A percentile compares a stretch with the other conserved stretches of the same genome.
These are phyloP conservation scores for Apostichopus japonicus DNA, from an alignment of 35 echinoderm and acorn worm genomes.

Conservation along the genomic window DNA sequence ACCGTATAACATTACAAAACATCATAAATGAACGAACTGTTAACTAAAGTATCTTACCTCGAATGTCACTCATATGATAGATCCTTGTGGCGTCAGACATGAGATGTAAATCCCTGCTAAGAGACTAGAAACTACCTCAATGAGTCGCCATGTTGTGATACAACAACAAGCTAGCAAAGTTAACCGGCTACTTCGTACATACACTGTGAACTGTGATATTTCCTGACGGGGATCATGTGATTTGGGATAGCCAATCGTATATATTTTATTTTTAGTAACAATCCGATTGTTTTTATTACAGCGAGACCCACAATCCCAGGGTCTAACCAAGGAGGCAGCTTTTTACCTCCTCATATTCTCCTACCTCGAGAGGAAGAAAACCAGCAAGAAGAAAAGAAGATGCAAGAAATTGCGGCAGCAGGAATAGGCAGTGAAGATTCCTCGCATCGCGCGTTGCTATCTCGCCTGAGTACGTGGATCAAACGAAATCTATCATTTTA, in stretches of 20 bases:
- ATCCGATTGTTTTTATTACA: constrained; percentile 58
- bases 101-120: constrained; percentile 24
- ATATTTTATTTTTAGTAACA: constrained; percentile 49
- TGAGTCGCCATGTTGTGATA: constrained; percentile 55
- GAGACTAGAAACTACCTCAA: background rate
- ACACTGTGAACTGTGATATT: constrained; percentile 60
- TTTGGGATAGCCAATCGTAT: constrained; percentile 18
- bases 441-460: background rate
- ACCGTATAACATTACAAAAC: background rate
- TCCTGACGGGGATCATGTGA: constrained; percentile 43
- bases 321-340: constrained; percentile 40
- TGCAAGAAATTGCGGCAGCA: constrained; percentile 16
- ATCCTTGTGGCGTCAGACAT: background rate
- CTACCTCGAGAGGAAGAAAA: constrained; percentile 8
- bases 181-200: constrained; percentile 34
- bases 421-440: background rate
- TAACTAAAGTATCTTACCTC: constrained; percentile 4
- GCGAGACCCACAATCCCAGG: constrained; percentile 50
- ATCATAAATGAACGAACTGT: background rate
- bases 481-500: constrained; percentile 45
- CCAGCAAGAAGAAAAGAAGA: background rate
- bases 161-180: background rate
- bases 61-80: constrained; percentile 23
- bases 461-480: constrained; percentile 11
- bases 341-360: background rate